These are phyloP conservation scores for Malurus melanocephalus DNA, from an alignment of 2,113 vertebrate species.

Conservation along the genomic window DNA sequence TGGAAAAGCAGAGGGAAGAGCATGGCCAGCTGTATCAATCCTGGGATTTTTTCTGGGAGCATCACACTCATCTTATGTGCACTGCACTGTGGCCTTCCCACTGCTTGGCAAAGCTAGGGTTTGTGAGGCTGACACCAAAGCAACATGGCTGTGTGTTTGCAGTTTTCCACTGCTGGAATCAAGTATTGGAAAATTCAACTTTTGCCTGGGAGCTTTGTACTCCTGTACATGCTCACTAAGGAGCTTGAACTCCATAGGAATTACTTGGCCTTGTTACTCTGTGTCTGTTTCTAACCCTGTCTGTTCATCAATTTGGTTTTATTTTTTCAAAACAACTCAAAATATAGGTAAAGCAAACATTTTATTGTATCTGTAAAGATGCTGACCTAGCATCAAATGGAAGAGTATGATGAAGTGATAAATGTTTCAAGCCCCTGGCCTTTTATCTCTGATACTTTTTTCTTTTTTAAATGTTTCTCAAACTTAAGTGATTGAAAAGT, in stretches of 20 bases:
- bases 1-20: rapidly evolving
- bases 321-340: background rate
- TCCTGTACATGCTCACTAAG: background rate
- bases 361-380: slow-evolving; percentile 14
- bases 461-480: slow-evolving; percentile 1
- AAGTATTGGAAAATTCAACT: background rate
- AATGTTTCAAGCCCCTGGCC: slow-evolving; percentile 45
- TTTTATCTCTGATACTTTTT: slow-evolving; percentile 10
- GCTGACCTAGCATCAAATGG: slow-evolving; percentile 34
- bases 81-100: rapidly evolving
- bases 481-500: slow-evolving; percentile 50
- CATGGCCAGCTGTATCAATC: background rate
- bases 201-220: background rate
- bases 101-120: background rate
- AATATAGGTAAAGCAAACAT: background rate
- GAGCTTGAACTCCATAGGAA: background rate
- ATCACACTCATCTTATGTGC: rapidly evolving
- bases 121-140: background rate
- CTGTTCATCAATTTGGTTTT: background rate
- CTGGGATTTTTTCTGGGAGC: background rate
- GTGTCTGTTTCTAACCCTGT: background rate
- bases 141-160: rapidly evolving
- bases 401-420: slow-evolving; percentile 53
- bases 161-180: background rate
- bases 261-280: background rate